These are phyloP conservation scores for Nymphalis io DNA, from an alignment of 1,140 invertebrate species.

Conservation along the genomic window DNA sequence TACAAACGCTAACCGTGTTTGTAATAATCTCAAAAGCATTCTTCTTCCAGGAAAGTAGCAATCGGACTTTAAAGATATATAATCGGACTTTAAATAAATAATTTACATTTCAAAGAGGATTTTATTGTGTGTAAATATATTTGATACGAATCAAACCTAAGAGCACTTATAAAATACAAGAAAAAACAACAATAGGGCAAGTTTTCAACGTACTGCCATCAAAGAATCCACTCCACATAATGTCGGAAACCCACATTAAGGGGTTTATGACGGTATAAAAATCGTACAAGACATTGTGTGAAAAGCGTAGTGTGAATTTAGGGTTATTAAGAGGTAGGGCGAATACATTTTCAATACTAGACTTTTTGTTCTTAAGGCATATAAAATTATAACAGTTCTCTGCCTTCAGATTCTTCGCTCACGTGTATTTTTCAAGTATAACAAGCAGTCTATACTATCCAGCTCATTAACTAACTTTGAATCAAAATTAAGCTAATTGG, in stretches of 20 bases:
- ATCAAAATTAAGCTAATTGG: no score
- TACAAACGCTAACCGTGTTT: no score
- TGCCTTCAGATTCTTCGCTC: no score
- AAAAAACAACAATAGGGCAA: not conserved
- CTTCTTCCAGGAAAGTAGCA: no score
- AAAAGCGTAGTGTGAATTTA: not conserved
- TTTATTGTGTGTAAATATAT: not conserved
- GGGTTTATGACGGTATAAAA: conserved; percentile 10
- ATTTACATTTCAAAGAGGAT: no score
- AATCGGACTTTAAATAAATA: no score
- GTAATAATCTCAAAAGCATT: no score
- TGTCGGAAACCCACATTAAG: conserved; percentile 6
- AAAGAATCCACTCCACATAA: not conserved
- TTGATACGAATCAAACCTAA: not conserved
- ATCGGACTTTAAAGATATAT: no score
- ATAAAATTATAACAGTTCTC: not conserved
- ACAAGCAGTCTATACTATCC: no score
- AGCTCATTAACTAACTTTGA: no score
- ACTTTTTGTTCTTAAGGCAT: not conserved
- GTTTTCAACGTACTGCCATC: conserved; percentile 2
- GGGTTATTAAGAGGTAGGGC: not conserved
- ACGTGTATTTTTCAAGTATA: no score
- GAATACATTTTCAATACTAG: not conserved
- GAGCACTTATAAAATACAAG: not conserved
- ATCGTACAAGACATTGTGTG: conserved; percentile 6